phyloP scores from a whole-genome alignment of 2,888 invertebrate species.

The Agonopterix subpropinquella region DNA sequence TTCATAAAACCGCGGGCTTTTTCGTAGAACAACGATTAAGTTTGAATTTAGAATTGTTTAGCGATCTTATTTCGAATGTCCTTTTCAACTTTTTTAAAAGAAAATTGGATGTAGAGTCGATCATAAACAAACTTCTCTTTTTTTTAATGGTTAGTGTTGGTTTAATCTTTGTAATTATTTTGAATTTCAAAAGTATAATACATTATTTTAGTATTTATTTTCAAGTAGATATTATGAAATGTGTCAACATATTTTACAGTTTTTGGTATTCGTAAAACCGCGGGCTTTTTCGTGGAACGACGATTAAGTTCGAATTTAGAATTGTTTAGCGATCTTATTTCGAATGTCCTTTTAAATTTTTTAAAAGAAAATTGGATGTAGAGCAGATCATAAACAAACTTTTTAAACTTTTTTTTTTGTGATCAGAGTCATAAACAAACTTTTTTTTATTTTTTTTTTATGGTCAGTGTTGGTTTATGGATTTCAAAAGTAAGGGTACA shows the following conservation, averaged over 20 bases:
- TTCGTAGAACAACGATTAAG: conserved; percentile 26
- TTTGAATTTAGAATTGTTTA: conserved; percentile 5
- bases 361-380: no score
- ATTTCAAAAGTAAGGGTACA: neutral
- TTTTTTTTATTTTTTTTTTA: no score
- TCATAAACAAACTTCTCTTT: neutral
- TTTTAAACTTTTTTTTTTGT: neutral
- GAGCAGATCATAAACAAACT: neutral
- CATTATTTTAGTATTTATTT: no score
- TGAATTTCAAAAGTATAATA: no score
- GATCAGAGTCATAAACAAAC: no score
- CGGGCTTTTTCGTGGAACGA: conserved; percentile 31
- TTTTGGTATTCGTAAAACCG: conserved; percentile 42
- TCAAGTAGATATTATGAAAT: no score
- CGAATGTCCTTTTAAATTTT: no score
- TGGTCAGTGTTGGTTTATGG: neutral
- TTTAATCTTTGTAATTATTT: neutral
- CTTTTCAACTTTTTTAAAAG: no score
- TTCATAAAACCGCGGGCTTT: conserved; percentile 36
- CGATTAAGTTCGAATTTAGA: conserved; percentile 10
- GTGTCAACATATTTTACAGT: no score
- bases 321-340: neutral
- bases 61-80: no score
- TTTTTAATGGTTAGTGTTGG: neutral
- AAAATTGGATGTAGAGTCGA: no score